Conservation (phyloP, 2,797 vertebrate genomes). For the Sebastes elongatus region DNA sequence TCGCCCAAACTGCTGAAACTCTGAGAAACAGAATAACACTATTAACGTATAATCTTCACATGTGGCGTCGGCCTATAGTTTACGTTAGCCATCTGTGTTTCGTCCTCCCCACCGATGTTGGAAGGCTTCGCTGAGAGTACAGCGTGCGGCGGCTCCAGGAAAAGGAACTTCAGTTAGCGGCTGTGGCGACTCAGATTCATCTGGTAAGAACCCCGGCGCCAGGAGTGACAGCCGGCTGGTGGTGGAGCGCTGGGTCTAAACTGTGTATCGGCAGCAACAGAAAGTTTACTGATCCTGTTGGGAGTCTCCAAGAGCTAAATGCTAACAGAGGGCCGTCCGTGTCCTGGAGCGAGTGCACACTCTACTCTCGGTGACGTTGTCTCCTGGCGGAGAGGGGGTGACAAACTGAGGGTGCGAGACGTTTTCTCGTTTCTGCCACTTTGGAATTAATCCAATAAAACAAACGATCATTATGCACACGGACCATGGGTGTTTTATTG, state of each 20-base stretch:
- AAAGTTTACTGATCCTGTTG: background rate
- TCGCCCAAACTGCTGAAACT: background rate
- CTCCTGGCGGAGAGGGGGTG: background rate
- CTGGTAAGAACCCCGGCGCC: background rate
- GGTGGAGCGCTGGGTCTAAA: background rate
- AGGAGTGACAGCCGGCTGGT: background rate
- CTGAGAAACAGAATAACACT: background rate
- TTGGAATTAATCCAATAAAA: background rate
- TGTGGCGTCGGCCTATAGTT: background rate
- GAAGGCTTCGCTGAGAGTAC: background rate
- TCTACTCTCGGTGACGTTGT: background rate
- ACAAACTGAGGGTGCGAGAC: no score
- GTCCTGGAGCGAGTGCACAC: background rate
- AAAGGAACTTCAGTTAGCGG: background rate
- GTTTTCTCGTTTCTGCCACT: no score
- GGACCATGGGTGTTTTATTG: background rate
- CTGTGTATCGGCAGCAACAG: background rate
- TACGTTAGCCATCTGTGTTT: background rate
- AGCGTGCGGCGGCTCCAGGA: background rate
- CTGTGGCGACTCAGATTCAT: background rate
- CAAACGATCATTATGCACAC: background rate
- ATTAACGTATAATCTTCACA: background rate
- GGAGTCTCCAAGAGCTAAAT: background rate
- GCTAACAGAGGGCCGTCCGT: background rate
- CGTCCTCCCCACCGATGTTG: background rate